phyloP scores from a whole-genome alignment of 2,888 invertebrate species.

The Isoperla grammatica region DNA sequence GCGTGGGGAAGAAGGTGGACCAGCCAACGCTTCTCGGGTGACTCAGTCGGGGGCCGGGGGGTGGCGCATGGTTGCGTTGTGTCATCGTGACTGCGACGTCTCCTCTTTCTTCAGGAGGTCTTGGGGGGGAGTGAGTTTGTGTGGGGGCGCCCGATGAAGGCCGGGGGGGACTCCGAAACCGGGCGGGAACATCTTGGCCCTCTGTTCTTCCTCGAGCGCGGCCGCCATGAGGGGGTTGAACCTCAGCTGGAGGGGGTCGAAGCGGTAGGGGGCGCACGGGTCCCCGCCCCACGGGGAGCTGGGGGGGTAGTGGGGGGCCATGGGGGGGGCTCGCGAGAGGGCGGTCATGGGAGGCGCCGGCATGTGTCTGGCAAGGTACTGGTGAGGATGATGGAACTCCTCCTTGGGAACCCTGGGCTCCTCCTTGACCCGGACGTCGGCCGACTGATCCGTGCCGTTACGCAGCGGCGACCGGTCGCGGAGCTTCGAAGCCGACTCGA shows the following conservation, averaged over 20 bases:
- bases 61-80: neutral
- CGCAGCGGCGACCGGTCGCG: slow-evolving; percentile 71
- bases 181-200: slow-evolving; percentile 64
- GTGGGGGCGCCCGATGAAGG: slow-evolving; percentile 48
- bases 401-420: slow-evolving; percentile 47
- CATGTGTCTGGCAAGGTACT: slow-evolving; percentile 26
- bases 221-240: slow-evolving; percentile 77
- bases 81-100: slow-evolving; percentile 30
- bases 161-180: slow-evolving; percentile 49
- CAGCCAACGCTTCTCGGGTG: neutral
- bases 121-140: slow-evolving; percentile 24
- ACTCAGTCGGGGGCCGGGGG: neutral
- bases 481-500: slow-evolving; percentile 32
- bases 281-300: slow-evolving; percentile 33
- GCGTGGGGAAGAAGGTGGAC: neutral
- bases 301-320: slow-evolving; percentile 44
- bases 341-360: slow-evolving; percentile 41
- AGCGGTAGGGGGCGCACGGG: slow-evolving; percentile 57
- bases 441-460: slow-evolving; percentile 55
- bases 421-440: slow-evolving; percentile 57
- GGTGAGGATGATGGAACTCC: slow-evolving; percentile 44
- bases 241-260: slow-evolving; percentile 61
- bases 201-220: slow-evolving; percentile 54
- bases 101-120: slow-evolving; percentile 31
- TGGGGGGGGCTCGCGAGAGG: slow-evolving; percentile 44